Base-by-base conservation (phyloP, 92 coral and sea anemone genomes). In the Zoanthus gigantus region DNA sequence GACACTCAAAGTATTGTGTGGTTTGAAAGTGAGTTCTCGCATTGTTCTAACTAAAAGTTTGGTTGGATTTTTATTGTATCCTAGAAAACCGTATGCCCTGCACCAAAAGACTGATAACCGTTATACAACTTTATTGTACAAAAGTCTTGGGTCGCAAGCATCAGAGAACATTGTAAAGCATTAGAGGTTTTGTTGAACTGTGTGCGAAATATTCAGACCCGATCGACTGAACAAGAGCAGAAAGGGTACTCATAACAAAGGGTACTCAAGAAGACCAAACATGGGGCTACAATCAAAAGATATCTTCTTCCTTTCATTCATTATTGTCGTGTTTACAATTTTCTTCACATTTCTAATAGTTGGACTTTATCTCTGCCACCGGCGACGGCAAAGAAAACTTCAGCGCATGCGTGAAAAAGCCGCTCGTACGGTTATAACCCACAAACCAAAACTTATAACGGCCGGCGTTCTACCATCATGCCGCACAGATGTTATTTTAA, bases 331-430 rank as follows among this genome's bases (percentile, higher is more conserved):
- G 14, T 81, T 81, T 10, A 42, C 85, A 30, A 50, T 81, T 23
- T 28, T 81, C 61, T 66, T 81, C 75, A 42, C 75, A 6, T 18
- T 81, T 46, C 57, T 81, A 14, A 46, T 81, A 13, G 60, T 68
- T 67, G 85, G 85, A 65, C 85, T 81, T 6, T 81, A 67, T 47
- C 63, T 81, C 12, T 81, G 85, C 13, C 85, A 81, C 47, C 85
- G 85, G 13, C 85, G 85, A 6, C 74, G 85, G 12, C 85, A 81
- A 66, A 53, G 15, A 46, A 66, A 81, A 42, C 85, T 81, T 46
- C 74, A 47, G 72, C 85, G 85, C 85, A 81, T 81, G 85, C 85
- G 85, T 63, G 85, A 81, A 67, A 81, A 81, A 71, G 85, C 85
- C 11, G 85, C 52, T 10, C 75, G 85, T 9, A 81, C 85, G 31